phyloP scores from a whole-genome alignment of 2,888 invertebrate genomes.

The Drosophila pullipes region DNA sequence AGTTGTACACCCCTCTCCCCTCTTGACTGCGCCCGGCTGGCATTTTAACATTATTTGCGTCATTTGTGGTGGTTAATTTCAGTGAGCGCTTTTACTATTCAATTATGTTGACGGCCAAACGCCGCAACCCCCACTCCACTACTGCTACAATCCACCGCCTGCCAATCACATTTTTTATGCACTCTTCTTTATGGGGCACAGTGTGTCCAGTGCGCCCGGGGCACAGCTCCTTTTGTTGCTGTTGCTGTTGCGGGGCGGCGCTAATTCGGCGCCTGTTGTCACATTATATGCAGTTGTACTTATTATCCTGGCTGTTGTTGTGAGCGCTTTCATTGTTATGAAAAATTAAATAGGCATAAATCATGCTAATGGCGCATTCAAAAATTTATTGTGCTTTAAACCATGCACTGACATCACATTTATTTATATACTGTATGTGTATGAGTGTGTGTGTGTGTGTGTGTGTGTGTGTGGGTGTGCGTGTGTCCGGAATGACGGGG shows the following conservation, averaged over 20 bases:
- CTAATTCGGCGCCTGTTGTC: slow-evolving; percentile 61
- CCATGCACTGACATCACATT: slow-evolving; percentile 53
- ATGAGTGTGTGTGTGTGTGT: slow-evolving; percentile 39
- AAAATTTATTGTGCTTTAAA: slow-evolving; percentile 81
- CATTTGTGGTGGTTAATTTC: slow-evolving; percentile 82
- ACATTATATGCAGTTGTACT: slow-evolving; percentile 53
- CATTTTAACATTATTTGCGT: slow-evolving; percentile 77
- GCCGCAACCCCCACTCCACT: slow-evolving; percentile 11
- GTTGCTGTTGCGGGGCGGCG: slow-evolving; percentile 46
- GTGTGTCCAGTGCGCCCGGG: slow-evolving; percentile 3
- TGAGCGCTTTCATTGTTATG: slow-evolving; percentile 72
- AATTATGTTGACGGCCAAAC: slow-evolving; percentile 67
- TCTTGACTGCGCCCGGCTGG: slow-evolving; percentile 13
- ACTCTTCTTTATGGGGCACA: slow-evolving; percentile 55
- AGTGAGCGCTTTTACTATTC: slow-evolving; percentile 80
- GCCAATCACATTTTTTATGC: slow-evolving; percentile 75
- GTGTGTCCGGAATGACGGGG: slow-evolving; percentile 27
- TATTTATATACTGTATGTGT: slow-evolving; percentile 55
- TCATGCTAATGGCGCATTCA: slow-evolving; percentile 81
- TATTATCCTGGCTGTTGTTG: slow-evolving; percentile 39
- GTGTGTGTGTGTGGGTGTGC: slow-evolving; percentile 3
- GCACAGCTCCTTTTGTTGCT: slow-evolving; percentile 47
- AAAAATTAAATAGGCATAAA: slow-evolving; percentile 81
- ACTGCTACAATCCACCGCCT: background rate
- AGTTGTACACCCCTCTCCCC: background rate